Evolutionary conservation across 2,797 vertebrate genomes (phyloP).

Genomic region (Eulemur albifrons): DNA sequence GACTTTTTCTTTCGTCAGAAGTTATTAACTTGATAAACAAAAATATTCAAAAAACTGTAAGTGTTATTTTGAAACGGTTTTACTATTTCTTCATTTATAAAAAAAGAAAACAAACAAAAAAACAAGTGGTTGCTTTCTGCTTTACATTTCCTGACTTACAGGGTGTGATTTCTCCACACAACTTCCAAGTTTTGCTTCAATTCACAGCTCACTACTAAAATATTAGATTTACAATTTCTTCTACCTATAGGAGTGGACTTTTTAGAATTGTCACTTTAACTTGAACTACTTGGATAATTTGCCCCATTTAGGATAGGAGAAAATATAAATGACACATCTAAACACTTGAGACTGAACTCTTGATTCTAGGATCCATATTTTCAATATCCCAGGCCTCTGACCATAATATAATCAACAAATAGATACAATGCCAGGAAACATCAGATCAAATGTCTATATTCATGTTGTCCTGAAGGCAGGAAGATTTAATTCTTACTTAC

Average conservation of each 20-base stretch:
- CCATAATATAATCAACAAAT: neutral
- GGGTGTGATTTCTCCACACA: neutral
- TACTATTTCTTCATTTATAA: neutral
- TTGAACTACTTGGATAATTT: neutral
- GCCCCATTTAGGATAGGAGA: neutral
- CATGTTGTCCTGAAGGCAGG: neutral
- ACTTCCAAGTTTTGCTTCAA: neutral
- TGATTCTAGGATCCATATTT: neutral
- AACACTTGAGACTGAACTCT: neutral
- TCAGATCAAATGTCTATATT: neutral
- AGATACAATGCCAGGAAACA: neutral
- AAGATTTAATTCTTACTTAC: neutral
- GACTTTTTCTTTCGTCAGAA: neutral
- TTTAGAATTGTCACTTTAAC: neutral
- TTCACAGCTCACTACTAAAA: neutral
- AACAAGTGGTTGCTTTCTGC: neutral
- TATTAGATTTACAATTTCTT: neutral
- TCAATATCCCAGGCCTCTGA: neutral
- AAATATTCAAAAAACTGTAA: neutral
- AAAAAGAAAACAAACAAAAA: neutral
- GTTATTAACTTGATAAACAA: neutral
- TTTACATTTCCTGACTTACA: neutral
- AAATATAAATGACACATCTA: neutral
- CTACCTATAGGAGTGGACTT: neutral
- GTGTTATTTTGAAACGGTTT: neutral